Base-by-base conservation (phyloP, 1,140 invertebrate genomes). In the Pseudomyrmex flavicornis region DNA sequence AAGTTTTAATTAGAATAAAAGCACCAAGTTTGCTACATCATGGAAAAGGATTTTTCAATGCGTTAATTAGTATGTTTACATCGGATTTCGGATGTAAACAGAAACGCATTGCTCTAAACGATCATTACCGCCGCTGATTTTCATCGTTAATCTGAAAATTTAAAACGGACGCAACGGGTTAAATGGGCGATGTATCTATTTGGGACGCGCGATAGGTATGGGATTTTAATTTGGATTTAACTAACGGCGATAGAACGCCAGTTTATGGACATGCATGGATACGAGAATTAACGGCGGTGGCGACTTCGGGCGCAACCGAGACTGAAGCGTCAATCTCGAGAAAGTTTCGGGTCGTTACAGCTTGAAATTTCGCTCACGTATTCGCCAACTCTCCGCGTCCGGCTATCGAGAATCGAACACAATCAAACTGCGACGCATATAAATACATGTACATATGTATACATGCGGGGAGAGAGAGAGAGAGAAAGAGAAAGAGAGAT, bases 351-450 rank as follows among this genome's bases (percentile, higher is more conserved):
- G 50, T 59, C 62, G 85, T 72, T 79, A 86, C 80, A 63, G 86
- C 62, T 86, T 26, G 86, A 87, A 87, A 87, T 88, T 86, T 86
- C 86, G 74, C 68, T 84, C 86, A 70, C 86, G 85, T 88, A 79
- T 70, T 59, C 50, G 56, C 61, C 26, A 84, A 88, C 73, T 88
- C 58, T 35, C 35, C 35, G 35, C 56, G 68, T 59, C 54, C 26
- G 63, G 85, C 76, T 87, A 88, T 88, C 50, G 86, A 69, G 61
- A 84, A 88, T 87, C 85, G 86, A 87, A 84, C 74, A 80, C 85
- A 79, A 84, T 87, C 82, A 83, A 75, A 54, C 50, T 61, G n/a
- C 46, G 62, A 54, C 74, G n/a, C 48, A 22, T 65, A 65, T 52
- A 66, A 50, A 54, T 63, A 35, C 59, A 20, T 48, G 46, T 72